Base-by-base conservation (phyloP, 2,113 vertebrate genomes). In the Pteropus alecto region DNA sequence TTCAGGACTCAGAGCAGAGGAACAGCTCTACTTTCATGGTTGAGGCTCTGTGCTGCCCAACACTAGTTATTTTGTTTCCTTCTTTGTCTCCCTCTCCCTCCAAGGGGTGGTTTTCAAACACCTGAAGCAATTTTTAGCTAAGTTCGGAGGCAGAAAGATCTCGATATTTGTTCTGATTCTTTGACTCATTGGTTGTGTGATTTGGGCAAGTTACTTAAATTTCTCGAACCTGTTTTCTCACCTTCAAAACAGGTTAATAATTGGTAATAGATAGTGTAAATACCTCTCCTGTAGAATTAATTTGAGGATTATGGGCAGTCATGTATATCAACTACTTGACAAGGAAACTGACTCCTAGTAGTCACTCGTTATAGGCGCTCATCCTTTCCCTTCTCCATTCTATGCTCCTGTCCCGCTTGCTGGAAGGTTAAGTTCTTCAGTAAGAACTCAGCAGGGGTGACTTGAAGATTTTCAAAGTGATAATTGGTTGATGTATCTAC, bases 151-250 rank as follows among this genome's bases (percentile, higher is more conserved):
- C 92, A 90, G 67, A 70, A 93, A 87, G 84, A 87, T 70, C 26
- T 83, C n/a, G 21, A 4, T 92, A n/a, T 94, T 97, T 96, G 8
- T 68, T 96, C 33, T 93, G 63, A 90, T 96, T 95, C 18, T 19
- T 90, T 97, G 76, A 46, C 63, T 82, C 85, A 74, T 22, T 97
- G 78, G 35, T 89, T 87, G 1, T 28, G 18, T 97, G 58, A 89
- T 16, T 91, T 86, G 35, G 68, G 46, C 30, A 91, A 71, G 24
- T 82, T 95, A 83, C 24, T 97, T 95, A 90, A 73, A 35, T 58
- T 68, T 71, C 38, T 51, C 65, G 46, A 77, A 79, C 43, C 18
- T 87, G 58, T 81, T 90, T 96, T 87, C 12, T 87, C 24, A 68
- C 87, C n/a, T 94, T 93, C 38, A 93, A 48, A 70, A 86, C 74